Conservation (phyloP, 2,113 vertebrate genomes). For the Phaethon lepturus region DNA sequence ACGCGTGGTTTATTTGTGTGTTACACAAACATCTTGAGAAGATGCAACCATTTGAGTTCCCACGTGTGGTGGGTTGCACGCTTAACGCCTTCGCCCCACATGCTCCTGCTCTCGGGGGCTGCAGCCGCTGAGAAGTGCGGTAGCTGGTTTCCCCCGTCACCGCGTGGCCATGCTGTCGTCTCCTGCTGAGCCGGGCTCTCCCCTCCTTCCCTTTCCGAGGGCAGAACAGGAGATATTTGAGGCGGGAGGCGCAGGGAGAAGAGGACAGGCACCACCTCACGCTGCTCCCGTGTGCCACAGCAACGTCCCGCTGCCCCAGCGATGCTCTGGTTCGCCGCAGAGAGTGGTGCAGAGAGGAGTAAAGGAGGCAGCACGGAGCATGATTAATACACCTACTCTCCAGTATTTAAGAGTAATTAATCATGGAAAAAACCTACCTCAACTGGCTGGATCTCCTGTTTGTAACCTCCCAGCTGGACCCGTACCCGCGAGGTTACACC, state of each 20-base stretch:
- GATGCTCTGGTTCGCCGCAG: background rate
- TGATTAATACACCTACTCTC: background rate
- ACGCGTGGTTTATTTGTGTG: background rate
- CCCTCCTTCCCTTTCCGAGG: background rate
- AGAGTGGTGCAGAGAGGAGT: background rate
- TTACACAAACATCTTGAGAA: background rate
- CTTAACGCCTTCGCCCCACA: accelerated
- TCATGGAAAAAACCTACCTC: background rate
- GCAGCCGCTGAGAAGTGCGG: accelerated
- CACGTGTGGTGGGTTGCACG: accelerated
- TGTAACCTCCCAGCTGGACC: background rate
- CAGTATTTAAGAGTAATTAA: background rate
- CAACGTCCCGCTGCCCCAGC: accelerated
- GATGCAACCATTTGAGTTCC: too few relatives aligned
- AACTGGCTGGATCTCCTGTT: background rate
- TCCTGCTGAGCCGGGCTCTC: background rate
- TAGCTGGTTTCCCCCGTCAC: background rate
- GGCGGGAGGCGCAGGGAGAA: background rate
- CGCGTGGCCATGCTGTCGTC: accelerated
- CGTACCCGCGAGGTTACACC: accelerated
- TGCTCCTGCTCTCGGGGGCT: background rate
- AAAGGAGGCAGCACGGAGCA: background rate
- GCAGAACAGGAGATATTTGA: background rate
- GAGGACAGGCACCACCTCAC: background rate
- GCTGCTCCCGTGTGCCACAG: background rate